Percentiles rank a stretch among this genome's conserved stretches.
phyloP scores from a whole-genome alignment of 1,140 invertebrate genomes.

The Pissodes strobi region DNA sequence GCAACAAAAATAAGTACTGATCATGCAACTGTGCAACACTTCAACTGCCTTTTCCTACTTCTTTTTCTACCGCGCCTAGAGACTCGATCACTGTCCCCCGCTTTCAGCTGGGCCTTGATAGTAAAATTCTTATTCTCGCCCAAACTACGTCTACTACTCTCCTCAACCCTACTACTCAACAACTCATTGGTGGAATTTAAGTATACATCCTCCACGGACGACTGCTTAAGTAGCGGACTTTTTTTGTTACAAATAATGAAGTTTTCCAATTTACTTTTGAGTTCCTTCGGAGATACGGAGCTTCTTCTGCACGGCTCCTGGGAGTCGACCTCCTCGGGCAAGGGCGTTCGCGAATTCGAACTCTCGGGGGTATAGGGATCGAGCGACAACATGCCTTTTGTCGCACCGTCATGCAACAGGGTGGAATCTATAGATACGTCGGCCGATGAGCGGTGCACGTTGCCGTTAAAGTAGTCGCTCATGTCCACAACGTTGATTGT shows the following conservation, averaged over 20 bases:
- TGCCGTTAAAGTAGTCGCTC: constrained; percentile 38
- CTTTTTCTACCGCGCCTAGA: background rate
- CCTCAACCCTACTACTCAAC: background rate
- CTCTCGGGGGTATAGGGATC: constrained; percentile 80
- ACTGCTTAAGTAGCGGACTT: background rate
- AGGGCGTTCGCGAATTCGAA: constrained; percentile 73
- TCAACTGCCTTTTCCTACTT: constrained; percentile 1
- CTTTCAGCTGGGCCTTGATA: background rate
- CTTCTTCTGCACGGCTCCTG: constrained; percentile 23
- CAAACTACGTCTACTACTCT: constrained; percentile 1
- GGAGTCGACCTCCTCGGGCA: constrained; percentile 51
- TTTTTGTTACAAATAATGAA: constrained; percentile 33
- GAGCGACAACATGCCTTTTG: constrained; percentile 56
- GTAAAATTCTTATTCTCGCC: background rate
- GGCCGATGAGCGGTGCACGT: constrained; percentile 38
- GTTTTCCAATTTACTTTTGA: constrained; percentile 50
- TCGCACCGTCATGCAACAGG: constrained; percentile 60
- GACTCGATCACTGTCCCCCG: background rate
- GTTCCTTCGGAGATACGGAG: constrained; percentile 47
- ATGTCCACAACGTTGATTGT: constrained; percentile 56
- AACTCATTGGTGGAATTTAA: background rate
- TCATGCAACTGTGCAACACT: constrained; percentile 20
- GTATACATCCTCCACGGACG: background rate
- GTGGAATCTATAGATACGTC: constrained; percentile 53
- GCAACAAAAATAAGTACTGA: constrained; percentile 15